These are phyloP conservation scores for Sprattus sprattus DNA, from an alignment of 2,113 vertebrate genomes.

Conservation along the genomic window DNA sequence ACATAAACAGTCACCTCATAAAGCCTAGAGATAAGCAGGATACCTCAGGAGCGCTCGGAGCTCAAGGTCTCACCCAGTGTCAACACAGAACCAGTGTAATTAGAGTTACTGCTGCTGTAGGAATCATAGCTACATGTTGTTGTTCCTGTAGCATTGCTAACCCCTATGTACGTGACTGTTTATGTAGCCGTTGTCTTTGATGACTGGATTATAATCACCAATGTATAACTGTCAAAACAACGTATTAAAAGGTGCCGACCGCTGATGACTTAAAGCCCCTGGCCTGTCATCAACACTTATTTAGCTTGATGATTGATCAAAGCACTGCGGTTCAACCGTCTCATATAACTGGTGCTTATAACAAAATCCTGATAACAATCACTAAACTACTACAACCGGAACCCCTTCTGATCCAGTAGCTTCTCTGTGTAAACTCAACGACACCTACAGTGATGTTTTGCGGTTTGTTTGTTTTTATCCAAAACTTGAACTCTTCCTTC, in stretches of 20 bases:
- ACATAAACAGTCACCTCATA: neutral
- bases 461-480: neutral
- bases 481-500: neutral
- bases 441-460: neutral
- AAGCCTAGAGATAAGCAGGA: neutral
- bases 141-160: neutral
- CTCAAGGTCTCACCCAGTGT: neutral
- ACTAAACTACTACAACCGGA: no score
- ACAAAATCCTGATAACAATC: neutral
- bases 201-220: neutral
- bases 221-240: neutral
- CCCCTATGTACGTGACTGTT: neutral
- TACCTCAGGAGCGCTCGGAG: neutral
- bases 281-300: neutral
- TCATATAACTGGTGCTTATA: neutral
- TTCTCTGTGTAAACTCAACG: neutral
- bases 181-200: neutral
- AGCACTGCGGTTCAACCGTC: neutral
- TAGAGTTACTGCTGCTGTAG: neutral
- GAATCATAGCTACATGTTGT: neutral
- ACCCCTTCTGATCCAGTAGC: neutral
- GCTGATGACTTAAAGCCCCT: neutral
- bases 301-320: neutral
- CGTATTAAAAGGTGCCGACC: slow-evolving; percentile 1
- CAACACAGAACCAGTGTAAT: neutral